Conservation (phyloP, 2,888 invertebrate species). For the Phalangium opilio region DNA sequence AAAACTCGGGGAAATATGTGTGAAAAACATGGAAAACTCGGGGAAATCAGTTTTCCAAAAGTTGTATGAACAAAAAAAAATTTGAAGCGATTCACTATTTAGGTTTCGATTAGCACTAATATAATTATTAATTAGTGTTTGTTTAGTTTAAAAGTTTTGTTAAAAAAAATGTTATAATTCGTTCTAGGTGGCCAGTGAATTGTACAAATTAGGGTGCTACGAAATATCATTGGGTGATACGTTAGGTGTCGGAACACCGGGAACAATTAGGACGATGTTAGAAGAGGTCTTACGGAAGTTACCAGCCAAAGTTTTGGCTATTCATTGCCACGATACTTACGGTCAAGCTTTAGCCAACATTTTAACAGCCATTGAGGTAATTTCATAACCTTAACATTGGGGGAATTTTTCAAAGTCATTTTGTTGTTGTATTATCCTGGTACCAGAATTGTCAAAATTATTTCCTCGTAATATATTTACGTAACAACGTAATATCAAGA, state of each 20-base stretch:
- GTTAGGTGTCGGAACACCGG: conserved; percentile 84
- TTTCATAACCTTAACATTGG: no score
- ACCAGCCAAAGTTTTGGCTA: conserved; percentile 53
- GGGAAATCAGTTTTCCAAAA: no score
- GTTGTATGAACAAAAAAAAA: no score
- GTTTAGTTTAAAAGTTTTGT: no score
- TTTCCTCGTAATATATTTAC: not conserved
- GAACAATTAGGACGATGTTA: conserved; percentile 56
- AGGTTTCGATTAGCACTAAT: no score
- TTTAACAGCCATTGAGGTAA: conserved; percentile 68
- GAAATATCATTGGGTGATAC: conserved; percentile 95
- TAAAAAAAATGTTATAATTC: conserved; percentile 22
- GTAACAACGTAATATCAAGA: no score
- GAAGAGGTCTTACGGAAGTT: conserved; percentile 51
- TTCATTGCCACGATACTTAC: conserved; percentile 97
- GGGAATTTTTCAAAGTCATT: no score
- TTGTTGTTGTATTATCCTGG: not conserved
- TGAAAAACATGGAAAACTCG: no score
- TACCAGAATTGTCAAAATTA: not conserved
- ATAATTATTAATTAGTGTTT: conserved; percentile 9
- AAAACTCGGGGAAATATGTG: no score
- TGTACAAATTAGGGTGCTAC: conserved; percentile 77
- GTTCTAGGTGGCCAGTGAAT: conserved; percentile 41
- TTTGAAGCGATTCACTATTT: no score
- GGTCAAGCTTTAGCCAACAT: conserved; percentile 91